phyloP scores from a whole-genome alignment of 1,140 invertebrate genomes.

The Antheraea mylitta region DNA sequence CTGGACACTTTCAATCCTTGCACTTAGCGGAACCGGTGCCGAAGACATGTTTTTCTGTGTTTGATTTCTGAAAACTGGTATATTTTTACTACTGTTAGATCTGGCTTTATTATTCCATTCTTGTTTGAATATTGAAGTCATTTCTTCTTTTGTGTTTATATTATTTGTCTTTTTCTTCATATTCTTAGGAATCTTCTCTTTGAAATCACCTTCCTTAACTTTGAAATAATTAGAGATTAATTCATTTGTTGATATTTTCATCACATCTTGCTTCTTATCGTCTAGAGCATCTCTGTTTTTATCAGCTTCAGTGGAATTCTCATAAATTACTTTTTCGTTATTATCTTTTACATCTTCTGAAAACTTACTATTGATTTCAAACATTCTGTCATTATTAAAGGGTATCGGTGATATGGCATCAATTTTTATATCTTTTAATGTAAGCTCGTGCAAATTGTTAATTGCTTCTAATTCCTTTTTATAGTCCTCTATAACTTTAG shows the following conservation, averaged over 20 bases:
- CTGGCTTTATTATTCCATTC: constrained; percentile 57
- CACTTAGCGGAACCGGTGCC: constrained; percentile 45
- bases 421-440: constrained; percentile 72
- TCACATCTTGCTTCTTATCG: constrained; percentile 43
- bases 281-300: constrained; percentile 46
- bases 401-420: constrained; percentile 64
- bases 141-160: constrained; percentile 37
- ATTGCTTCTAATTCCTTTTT: constrained; percentile 75
- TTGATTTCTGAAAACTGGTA: constrained; percentile 39
- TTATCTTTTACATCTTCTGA: constrained; percentile 38
- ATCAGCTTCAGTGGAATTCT: constrained; percentile 13
- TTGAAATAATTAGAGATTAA: constrained; percentile 69
- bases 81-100: constrained; percentile 36
- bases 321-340: constrained; percentile 29
- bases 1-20: constrained; percentile 64
- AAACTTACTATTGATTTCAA: constrained; percentile 48
- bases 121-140: constrained; percentile 42
- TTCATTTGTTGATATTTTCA: constrained; percentile 65
- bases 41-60: constrained; percentile 50
- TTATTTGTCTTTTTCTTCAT: constrained; percentile 51
- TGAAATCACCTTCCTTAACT: constrained; percentile 61
- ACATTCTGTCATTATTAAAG: constrained; percentile 64
- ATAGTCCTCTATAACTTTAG: constrained; percentile 77
- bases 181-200: constrained; percentile 53
- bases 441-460: constrained; percentile 72